A percentile compares a stretch with the other conserved stretches of the same genome.
Evolutionary conservation across 2,797 vertebrate genomes (phyloP).

Genomic region (Delichon dasypus): DNA sequence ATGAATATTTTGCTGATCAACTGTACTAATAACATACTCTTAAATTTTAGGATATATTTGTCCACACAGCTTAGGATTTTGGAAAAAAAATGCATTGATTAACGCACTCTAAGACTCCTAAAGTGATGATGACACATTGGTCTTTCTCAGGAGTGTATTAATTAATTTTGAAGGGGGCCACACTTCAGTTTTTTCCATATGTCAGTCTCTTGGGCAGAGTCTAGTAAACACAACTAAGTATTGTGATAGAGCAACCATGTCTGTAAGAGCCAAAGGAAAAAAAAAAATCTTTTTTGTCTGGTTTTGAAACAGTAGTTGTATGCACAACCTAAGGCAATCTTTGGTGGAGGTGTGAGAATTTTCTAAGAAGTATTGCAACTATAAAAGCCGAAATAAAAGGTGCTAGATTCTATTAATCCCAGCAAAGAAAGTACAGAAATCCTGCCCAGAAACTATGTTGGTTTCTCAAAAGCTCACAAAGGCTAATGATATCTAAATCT

Average conservation of each 20-base stretch:
- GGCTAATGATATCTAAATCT: neutral
- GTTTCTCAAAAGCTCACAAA: neutral
- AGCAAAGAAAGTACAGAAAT: neutral
- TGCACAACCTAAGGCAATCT: neutral
- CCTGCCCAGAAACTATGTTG: neutral
- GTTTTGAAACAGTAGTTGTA: neutral
- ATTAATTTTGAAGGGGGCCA: fast-evolving
- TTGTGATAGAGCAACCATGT: fast-evolving
- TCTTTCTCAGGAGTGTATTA: neutral
- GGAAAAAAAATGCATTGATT: neutral
- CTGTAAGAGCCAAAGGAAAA: neutral
- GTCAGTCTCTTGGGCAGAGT: neutral
- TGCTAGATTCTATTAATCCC: neutral
- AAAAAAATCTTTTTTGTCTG: neutral
- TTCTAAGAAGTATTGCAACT: neutral
- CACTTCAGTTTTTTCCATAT: neutral
- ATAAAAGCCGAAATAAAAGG: neutral
- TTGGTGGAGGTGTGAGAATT: neutral
- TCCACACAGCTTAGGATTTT: neutral
- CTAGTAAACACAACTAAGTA: neutral
- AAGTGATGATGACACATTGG: neutral
- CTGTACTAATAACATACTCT: neutral
- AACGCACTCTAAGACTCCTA: neutral
- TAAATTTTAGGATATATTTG: neutral
- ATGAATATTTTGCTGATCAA: neutral